Evolutionary conservation across 2,113 vertebrate species (phyloP).

Genomic region (Dipodomys stephensi): DNA sequence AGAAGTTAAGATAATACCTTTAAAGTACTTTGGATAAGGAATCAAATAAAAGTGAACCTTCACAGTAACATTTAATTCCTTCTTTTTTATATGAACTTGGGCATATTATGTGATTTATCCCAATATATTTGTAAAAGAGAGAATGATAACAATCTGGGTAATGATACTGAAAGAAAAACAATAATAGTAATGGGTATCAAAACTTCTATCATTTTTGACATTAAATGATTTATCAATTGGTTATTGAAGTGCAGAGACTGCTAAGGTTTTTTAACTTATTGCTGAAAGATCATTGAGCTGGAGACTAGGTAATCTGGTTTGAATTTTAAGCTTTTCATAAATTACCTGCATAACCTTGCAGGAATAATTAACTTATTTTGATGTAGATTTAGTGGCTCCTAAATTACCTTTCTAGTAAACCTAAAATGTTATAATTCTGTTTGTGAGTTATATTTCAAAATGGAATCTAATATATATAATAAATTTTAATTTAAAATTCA

Average conservation of each 20-base stretch:
- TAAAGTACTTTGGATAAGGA: neutral
- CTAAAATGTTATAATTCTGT: neutral
- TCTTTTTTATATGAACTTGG: constrained; percentile 9
- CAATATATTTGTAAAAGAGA: neutral
- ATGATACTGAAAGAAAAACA: neutral
- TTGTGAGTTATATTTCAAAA: constrained; percentile 33
- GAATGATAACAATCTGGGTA: neutral
- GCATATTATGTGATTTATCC: neutral
- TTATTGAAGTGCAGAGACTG: constrained; percentile 19
- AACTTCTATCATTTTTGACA: constrained; percentile 56
- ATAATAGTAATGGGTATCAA: constrained; percentile 40
- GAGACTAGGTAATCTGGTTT: constrained; percentile 25
- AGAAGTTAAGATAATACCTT: neutral
- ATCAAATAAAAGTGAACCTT: constrained; percentile 8
- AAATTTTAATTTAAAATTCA: neutral
- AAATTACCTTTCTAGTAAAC: neutral
- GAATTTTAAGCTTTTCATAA: neutral
- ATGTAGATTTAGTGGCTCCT: neutral
- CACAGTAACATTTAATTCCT: neutral
- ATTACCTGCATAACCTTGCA: neutral
- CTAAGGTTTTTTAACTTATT: constrained; percentile 16
- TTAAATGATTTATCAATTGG: constrained; percentile 17
- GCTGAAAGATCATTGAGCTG: neutral
- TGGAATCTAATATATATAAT: neutral
- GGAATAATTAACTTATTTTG: constrained; percentile 29